Conservation (phyloP, 2,113 vertebrate genomes). For the Psittacara wagleri region DNA sequence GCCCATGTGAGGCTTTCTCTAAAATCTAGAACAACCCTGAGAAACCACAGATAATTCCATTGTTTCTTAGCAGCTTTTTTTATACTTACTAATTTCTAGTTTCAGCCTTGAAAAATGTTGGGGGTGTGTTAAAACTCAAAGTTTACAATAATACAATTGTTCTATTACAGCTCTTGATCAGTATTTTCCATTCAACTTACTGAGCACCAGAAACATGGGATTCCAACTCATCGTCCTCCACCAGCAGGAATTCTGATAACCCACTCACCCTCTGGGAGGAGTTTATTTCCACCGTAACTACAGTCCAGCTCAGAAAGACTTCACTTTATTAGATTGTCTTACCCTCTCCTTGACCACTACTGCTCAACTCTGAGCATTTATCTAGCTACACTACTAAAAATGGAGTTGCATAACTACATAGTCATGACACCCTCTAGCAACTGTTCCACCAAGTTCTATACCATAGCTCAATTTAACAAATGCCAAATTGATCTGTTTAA, state of each 20-base stretch:
- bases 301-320: neutral
- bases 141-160: neutral
- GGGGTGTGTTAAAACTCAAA: neutral
- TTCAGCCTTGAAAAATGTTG: neutral
- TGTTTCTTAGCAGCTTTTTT: neutral
- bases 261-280: neutral
- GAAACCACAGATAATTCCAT: neutral
- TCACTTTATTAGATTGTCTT: neutral
- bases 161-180: neutral
- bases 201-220: neutral
- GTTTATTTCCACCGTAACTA: neutral
- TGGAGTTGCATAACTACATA: accelerated
- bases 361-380: neutral
- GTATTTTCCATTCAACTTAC: neutral
- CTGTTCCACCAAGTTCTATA: neutral
- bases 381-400: neutral
- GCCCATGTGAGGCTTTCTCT: neutral
- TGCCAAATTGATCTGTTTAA: neutral
- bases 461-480: neutral
- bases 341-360: neutral
- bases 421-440: neutral
- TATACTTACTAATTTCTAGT: neutral
- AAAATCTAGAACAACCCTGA: neutral
- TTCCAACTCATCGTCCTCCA: neutral
- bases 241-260: neutral